Evolutionary conservation across 2,888 invertebrate genomes (phyloP).

Genomic region (Heliconius ismenius): DNA sequence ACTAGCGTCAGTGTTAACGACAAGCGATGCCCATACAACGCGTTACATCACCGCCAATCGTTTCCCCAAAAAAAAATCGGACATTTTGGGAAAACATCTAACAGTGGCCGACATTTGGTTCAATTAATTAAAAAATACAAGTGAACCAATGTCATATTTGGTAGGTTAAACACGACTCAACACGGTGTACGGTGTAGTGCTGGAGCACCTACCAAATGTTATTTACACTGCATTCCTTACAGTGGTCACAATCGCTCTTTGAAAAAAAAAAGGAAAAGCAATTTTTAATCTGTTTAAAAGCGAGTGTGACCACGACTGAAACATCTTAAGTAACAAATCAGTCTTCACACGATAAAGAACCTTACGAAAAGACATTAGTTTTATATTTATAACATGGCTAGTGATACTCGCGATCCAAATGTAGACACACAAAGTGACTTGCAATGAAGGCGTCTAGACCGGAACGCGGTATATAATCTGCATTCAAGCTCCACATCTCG

Average conservation of each 20-base stretch:
- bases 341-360: conserved; percentile 74
- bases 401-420: conserved; percentile 42
- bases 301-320: conserved; percentile 41
- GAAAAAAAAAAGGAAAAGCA: background rate
- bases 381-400: conserved; percentile 48
- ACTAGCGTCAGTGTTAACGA: conserved; percentile 77
- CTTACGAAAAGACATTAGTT: conserved; percentile 69
- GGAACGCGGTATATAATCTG: conserved; percentile 39
- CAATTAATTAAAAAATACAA: conserved; percentile 41
- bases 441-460: conserved; percentile 33
- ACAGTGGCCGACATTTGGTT: conserved; percentile 41
- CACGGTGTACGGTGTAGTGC: conserved; percentile 61
- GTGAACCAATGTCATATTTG: conserved; percentile 53
- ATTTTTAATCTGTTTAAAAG: conserved; percentile 18
- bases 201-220: conserved; percentile 74
- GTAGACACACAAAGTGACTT: conserved; percentile 34
- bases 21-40: conserved; percentile 80
- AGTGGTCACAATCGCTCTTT: conserved; percentile 59
- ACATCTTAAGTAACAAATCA: conserved; percentile 68
- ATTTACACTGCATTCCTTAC: conserved; percentile 77
- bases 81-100: conserved; percentile 48
- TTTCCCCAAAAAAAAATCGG: conserved; percentile 40
- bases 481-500: conserved; percentile 42
- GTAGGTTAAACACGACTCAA: conserved; percentile 67
- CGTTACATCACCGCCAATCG: conserved; percentile 57